These are phyloP conservation scores for Nasonia vitripennis DNA, from an alignment of 1,140 invertebrate species.

Conservation along the genomic window DNA sequence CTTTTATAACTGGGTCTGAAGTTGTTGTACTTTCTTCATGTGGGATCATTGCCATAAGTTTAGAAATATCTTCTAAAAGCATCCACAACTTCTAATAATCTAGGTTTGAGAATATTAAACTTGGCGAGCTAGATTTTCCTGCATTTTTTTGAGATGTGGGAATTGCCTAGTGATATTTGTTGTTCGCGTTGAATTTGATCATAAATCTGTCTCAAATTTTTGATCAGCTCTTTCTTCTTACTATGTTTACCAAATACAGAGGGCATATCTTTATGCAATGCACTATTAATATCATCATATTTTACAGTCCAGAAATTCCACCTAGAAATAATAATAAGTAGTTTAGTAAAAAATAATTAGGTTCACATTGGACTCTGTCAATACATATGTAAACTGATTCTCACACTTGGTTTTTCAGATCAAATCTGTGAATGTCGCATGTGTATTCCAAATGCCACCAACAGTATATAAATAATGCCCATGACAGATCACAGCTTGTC, in stretches of 20 bases:
- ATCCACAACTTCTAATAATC: slow-evolving; percentile 97
- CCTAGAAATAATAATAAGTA: too few relatives aligned
- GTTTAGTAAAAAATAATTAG: slow-evolving; percentile 61
- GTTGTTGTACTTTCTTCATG: slow-evolving; percentile 84
- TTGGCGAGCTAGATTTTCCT: slow-evolving; percentile 92
- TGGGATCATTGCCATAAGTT: slow-evolving; percentile 96
- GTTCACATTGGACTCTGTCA: slow-evolving; percentile 78
- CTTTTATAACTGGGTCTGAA: slow-evolving; percentile 80
- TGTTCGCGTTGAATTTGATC: slow-evolving; percentile 91
- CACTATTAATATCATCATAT: slow-evolving; percentile 87
- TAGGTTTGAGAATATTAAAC: slow-evolving; percentile 94
- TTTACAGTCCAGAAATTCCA: too few relatives aligned
- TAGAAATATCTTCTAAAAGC: slow-evolving; percentile 96
- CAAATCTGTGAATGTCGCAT: slow-evolving; percentile 88
- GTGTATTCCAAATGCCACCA: slow-evolving; percentile 88
- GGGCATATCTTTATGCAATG: slow-evolving; percentile 96
- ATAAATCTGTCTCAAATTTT: slow-evolving; percentile 92
- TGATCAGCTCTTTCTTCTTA: slow-evolving; percentile 98
- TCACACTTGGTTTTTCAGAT: slow-evolving; percentile 79
- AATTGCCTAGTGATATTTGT: slow-evolving; percentile 97
- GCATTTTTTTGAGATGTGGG: slow-evolving; percentile 97
- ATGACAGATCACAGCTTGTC: slow-evolving; percentile 84
- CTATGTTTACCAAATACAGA: slow-evolving; percentile 94
- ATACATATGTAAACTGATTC: slow-evolving; percentile 53
- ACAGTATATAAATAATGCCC: slow-evolving; percentile 85